phyloP scores from a whole-genome alignment of 2,113 vertebrate genomes.

The Ceyx margarethae region DNA sequence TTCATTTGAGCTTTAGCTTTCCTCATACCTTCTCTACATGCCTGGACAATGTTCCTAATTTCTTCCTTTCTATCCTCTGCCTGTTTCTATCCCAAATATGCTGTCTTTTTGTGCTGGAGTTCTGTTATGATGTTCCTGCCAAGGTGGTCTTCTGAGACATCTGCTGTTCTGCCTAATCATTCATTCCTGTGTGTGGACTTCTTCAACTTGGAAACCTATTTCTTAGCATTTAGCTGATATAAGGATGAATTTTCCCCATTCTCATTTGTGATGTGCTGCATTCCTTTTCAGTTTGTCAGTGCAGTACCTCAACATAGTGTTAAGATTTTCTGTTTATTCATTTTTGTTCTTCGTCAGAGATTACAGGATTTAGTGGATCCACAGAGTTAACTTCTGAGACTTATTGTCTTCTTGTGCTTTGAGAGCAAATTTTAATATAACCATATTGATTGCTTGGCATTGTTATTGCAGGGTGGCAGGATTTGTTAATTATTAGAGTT shows the following conservation, averaged over 20 bases:
- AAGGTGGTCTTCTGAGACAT: neutral
- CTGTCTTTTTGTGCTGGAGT: neutral
- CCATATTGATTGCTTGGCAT: neutral
- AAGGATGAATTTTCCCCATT: neutral
- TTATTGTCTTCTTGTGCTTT: neutral
- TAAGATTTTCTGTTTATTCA: neutral
- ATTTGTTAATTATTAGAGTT: neutral
- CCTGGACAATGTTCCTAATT: neutral
- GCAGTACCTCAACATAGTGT: neutral
- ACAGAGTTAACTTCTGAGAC: neutral
- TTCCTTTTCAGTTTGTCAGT: neutral
- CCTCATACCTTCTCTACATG: neutral
- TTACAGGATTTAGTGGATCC: neutral
- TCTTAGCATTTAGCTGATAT: neutral
- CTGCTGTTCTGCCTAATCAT: neutral
- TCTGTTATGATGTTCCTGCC: neutral
- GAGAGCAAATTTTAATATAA: neutral
- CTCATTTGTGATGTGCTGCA: neutral
- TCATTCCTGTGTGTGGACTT: neutral
- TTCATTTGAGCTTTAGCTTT: neutral
- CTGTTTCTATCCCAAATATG: neutral
- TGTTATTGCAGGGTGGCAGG: neutral
- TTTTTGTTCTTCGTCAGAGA: neutral
- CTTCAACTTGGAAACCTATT: neutral
- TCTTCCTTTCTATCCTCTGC: neutral